Evolutionary conservation across 2,888 invertebrate species (phyloP).

Genomic region (Hypsopygia costalis): DNA sequence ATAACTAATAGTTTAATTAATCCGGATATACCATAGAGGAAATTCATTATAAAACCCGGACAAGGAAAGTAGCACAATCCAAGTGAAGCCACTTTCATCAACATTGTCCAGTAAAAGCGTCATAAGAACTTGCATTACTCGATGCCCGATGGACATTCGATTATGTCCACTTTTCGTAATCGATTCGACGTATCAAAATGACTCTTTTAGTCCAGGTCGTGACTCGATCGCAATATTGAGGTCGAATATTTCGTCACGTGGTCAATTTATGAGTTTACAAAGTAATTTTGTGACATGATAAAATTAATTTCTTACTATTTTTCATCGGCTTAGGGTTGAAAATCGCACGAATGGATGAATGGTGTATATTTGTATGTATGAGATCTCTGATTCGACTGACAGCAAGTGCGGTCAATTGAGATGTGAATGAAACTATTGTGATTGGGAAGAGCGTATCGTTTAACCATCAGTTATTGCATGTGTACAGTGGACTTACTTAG

Average conservation of each 20-base stretch:
- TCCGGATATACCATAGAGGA: neutral
- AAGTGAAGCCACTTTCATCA: neutral
- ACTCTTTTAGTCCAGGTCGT: constrained; percentile 36
- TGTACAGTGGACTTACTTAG: no score
- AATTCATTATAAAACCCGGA: neutral
- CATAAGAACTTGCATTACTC: constrained; percentile 18
- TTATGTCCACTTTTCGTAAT: constrained; percentile 43
- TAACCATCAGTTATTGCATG: constrained; percentile 32
- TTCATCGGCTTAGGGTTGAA: no score
- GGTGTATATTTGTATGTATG: no score
- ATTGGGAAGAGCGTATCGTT: constrained; percentile 42
- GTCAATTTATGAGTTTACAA: constrained; percentile 15
- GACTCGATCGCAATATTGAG: constrained; percentile 35
- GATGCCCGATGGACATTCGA: constrained; percentile 29
- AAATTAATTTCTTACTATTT: neutral
- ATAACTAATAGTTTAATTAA: neutral
- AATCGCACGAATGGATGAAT: no score
- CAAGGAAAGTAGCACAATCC: neutral
- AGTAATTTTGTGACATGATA: neutral
- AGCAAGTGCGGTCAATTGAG: constrained; percentile 54
- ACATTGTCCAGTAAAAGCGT: neutral
- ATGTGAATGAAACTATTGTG: constrained; percentile 56
- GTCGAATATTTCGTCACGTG: constrained; percentile 38
- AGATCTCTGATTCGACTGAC: constrained; percentile 9
- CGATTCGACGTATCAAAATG: constrained; percentile 37